These are phyloP conservation scores for Aotus griseimembra DNA, from an alignment of 2,797 vertebrate species.

Conservation along the genomic window DNA sequence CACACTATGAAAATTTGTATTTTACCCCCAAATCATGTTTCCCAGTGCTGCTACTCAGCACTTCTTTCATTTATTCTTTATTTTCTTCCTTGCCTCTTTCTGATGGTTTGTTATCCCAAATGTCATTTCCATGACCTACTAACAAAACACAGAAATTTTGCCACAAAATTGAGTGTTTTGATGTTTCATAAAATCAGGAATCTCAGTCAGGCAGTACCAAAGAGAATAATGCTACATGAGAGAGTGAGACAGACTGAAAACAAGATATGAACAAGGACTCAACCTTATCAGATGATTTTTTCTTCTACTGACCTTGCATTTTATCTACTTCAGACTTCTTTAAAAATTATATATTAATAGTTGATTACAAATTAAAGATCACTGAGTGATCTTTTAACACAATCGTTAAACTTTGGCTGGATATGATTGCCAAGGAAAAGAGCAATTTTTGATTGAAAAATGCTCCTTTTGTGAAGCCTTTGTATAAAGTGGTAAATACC, in stretches of 20 bases:
- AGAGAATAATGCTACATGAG: background rate
- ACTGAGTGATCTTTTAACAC: conserved; percentile 29
- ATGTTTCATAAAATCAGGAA: background rate
- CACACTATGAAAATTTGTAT: background rate
- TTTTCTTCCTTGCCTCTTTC: background rate
- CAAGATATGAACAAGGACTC: conserved; percentile 14
- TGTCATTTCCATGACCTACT: background rate
- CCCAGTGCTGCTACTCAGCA: background rate
- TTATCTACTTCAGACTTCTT: conserved; percentile 19
- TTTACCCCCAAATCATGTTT: background rate
- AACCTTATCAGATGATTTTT: background rate
- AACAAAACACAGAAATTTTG: background rate
- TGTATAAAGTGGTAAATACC: conserved; percentile 27
- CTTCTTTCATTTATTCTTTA: background rate
- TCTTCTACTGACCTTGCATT: background rate
- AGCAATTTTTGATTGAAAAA: conserved; percentile 28
- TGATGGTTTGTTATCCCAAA: conserved; percentile 32
- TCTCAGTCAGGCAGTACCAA: background rate
- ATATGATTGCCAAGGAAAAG: conserved; percentile 53
- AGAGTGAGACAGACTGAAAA: background rate
- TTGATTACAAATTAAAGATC: conserved; percentile 44
- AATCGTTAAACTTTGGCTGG: conserved; percentile 44
- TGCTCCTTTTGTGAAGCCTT: background rate
- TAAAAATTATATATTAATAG: background rate
- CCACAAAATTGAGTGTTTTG: background rate